Evolutionary conservation across 2,113 vertebrate genomes (phyloP).

Genomic region (Pungitius pungitius): DNA sequence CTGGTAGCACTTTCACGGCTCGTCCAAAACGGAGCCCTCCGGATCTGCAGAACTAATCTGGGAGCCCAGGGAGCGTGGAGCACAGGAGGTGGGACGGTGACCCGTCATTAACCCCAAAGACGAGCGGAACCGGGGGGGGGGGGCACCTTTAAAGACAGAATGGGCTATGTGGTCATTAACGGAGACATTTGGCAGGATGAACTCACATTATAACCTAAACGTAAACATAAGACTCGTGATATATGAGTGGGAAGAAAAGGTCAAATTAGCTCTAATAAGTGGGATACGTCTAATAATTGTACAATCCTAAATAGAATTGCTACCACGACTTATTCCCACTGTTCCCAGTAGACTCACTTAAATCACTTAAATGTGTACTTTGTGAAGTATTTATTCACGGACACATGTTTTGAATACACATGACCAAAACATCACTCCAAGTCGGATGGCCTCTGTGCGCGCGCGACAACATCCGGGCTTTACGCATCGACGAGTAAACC

Average conservation of each 20-base stretch:
- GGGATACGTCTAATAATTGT: not conserved
- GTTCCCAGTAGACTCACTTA: not conserved
- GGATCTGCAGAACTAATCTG: slow-evolving; percentile 76
- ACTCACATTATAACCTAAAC: not conserved
- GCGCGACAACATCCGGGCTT: slow-evolving; percentile 10
- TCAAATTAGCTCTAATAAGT: not conserved
- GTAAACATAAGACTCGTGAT: not conserved
- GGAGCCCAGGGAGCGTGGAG: slow-evolving; percentile 38
- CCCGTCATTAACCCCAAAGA: slow-evolving; percentile 73
- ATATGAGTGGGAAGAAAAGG: not conserved
- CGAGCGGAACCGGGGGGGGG: slow-evolving; percentile 63
- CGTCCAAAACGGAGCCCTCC: slow-evolving; percentile 63
- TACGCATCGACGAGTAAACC: not conserved
- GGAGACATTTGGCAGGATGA: slow-evolving; percentile 8
- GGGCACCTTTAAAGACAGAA: slow-evolving; percentile 35
- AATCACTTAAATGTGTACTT: not conserved
- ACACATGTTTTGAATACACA: not conserved
- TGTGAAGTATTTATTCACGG: not conserved
- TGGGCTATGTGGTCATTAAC: slow-evolving; percentile 2
- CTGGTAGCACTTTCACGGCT: slow-evolving; percentile 80
- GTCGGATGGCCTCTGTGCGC: not conserved
- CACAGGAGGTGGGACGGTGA: slow-evolving; percentile 65
- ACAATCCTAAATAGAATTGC: slow-evolving; percentile 7
- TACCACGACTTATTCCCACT: slow-evolving; percentile 12
- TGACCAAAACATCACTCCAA: slow-evolving; percentile 3